Evolutionary conservation across 1,140 invertebrate genomes (phyloP).

Genomic region (Heliconius congener): DNA sequence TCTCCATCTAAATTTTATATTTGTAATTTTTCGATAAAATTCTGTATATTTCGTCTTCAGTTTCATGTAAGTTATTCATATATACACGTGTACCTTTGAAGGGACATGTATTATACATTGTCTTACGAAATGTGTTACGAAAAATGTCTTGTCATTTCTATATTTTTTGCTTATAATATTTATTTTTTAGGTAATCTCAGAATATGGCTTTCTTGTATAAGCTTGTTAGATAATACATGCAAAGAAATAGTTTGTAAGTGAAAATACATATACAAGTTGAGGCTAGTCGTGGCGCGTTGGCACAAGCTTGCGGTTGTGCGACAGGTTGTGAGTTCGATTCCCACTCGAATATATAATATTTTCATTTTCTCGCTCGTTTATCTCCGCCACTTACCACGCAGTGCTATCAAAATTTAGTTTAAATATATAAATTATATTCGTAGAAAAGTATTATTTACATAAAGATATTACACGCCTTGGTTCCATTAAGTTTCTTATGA

Average conservation of each 20-base stretch:
- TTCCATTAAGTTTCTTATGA: not conserved
- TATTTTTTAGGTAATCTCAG: not conserved
- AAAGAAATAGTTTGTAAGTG: no score
- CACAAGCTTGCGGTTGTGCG: no score
- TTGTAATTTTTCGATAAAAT: not conserved
- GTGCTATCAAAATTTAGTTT: no score
- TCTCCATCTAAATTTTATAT: not conserved
- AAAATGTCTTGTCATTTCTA: not conserved
- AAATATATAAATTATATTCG: no score
- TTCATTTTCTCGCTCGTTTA: no score
- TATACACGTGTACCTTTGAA: constrained; percentile 4
- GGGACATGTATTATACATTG: constrained; percentile 1
- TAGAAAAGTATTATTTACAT: not conserved
- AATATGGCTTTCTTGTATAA: not conserved
- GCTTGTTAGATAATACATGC: no score
- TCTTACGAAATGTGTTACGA: constrained; percentile 4
- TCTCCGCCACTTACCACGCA: no score
- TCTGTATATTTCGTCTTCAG: not conserved
- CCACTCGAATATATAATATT: no score
- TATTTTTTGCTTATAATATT: not conserved
- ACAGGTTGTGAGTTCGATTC: no score
- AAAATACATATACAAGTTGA: no score
- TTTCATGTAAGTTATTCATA: constrained; percentile 2
- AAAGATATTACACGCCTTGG: not conserved
- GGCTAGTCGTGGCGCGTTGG: no score